Conservation (phyloP, 1,140 invertebrate genomes). For the Teleopsis dalmanni region DNA sequence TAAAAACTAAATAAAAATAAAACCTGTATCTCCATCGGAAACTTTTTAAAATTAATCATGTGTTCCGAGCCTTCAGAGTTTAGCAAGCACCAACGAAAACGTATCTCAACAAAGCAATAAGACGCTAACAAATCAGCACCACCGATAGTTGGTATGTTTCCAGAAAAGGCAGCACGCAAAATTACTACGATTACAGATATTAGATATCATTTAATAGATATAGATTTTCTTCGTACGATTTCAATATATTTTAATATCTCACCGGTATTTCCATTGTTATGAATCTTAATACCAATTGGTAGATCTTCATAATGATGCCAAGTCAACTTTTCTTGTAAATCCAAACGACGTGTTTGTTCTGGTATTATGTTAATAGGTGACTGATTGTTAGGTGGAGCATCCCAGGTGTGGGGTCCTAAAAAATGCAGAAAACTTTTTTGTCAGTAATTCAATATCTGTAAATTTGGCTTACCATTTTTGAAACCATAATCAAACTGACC, state of each 20-base stretch:
- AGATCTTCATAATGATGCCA: slow-evolving; percentile 42
- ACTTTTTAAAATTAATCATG: slow-evolving; percentile 48
- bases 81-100: slow-evolving; percentile 51
- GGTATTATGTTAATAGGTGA: slow-evolving; percentile 46
- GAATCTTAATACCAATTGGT: slow-evolving; percentile 24
- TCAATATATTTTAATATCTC: no score
- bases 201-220: background rate
- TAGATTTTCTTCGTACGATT: background rate
- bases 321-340: slow-evolving; percentile 32
- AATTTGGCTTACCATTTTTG: slow-evolving; percentile 7
- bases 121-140: slow-evolving; percentile 46
- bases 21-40: slow-evolving; percentile 51
- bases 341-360: slow-evolving; percentile 19
- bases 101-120: slow-evolving; percentile 48
- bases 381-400: slow-evolving; percentile 21
- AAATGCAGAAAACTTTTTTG: slow-evolving; percentile 10
- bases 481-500: slow-evolving; percentile 6
- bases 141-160: slow-evolving; percentile 42
- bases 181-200: background rate
- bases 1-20: slow-evolving; percentile 20
- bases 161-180: slow-evolving; percentile 36
- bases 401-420: slow-evolving; percentile 43
- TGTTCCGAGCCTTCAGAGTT: slow-evolving; percentile 54
- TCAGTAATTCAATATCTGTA: background rate
- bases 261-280: slow-evolving; percentile 35